Evolutionary conservation across 2,113 vertebrate genomes (phyloP).

Genomic region (Oreochromis tanganicae): DNA sequence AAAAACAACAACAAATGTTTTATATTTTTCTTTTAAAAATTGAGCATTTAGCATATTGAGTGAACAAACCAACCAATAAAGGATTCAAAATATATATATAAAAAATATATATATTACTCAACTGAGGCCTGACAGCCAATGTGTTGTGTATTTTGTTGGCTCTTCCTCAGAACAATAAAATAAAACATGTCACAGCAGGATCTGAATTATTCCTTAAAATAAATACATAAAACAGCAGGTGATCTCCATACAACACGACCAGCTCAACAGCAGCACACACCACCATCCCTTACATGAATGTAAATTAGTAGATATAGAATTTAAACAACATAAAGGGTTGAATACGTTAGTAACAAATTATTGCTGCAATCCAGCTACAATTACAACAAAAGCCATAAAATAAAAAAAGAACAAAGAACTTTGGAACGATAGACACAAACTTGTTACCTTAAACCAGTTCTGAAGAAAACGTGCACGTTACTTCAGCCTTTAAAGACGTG

Average conservation of each 20-base stretch:
- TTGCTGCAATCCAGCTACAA: background rate
- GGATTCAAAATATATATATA: background rate
- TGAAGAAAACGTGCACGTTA: background rate
- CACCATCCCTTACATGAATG: background rate
- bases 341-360: background rate
- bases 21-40: background rate
- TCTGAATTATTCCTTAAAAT: background rate
- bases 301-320: background rate
- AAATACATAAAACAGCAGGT: background rate
- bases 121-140: background rate
- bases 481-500: background rate
- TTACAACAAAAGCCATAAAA: background rate
- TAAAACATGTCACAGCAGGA: background rate
- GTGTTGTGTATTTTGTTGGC: background rate
- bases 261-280: background rate
- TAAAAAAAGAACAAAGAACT: background rate
- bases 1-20: background rate
- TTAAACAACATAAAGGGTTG: background rate
- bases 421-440: background rate
- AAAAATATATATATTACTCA: background rate
- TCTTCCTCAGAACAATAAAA: background rate
- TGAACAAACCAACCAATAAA: background rate
- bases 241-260: background rate
- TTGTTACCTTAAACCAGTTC: background rate
- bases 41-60: background rate